A percentile compares a stretch with the other conserved stretches of the same genome.
Conservation (phyloP, 2,797 vertebrate species). For the Falco rusticolus region DNA sequence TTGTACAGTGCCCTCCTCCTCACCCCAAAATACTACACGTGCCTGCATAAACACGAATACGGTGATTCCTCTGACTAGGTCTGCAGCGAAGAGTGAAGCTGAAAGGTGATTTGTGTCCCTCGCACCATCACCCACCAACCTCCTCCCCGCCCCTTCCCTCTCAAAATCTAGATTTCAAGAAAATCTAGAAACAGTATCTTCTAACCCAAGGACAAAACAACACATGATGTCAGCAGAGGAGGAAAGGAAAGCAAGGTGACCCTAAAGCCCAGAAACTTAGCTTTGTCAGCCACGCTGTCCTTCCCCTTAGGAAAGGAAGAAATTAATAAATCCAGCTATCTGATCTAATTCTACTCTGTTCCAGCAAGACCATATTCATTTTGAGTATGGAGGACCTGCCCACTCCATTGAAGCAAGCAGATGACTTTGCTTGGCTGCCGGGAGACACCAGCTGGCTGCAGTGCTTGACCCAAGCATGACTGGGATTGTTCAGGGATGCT, state of each 20-base stretch:
- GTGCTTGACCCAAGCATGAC: fast-evolving
- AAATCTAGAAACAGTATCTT: neutral
- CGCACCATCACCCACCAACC: neutral
- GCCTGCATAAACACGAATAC: neutral
- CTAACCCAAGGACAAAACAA: neutral
- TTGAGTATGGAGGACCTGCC: neutral
- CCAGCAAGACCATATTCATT: neutral
- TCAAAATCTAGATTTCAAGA: neutral
- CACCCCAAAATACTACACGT: neutral
- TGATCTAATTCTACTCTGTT: neutral
- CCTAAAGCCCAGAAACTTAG: neutral
- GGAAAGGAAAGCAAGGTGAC: neutral
- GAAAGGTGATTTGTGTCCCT: neutral
- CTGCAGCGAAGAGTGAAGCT: neutral
- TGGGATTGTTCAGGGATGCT: neutral
- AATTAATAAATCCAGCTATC: neutral
- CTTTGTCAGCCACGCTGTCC: neutral
- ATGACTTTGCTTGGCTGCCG: neutral
- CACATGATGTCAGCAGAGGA: neutral
- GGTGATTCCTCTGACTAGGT: neutral
- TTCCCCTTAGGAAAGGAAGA: neutral
- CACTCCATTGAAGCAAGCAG: neutral
- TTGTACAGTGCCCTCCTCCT: fast-evolving
- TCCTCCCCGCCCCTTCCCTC: too few species aligned
- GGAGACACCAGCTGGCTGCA: neutral